Conservation (phyloP, 2,888 invertebrate species). For the Deilephila porcellus region DNA sequence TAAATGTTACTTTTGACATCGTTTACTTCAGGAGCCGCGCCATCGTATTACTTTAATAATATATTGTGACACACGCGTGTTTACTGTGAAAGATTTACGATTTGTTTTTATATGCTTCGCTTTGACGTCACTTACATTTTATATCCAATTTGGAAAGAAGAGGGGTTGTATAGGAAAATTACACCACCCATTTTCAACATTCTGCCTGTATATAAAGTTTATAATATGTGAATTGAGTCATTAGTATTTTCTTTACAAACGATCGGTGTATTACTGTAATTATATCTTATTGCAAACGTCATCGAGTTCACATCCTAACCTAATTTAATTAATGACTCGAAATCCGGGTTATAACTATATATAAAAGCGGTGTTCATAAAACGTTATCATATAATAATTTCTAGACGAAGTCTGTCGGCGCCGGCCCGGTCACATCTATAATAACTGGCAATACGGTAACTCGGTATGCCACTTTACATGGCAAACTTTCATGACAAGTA, state of each 20-base stretch:
- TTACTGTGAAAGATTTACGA: not conserved
- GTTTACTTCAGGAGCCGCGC: not conserved
- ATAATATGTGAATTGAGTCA: no score
- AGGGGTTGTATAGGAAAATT: no score
- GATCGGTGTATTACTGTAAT: no score
- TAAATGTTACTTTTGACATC: constrained; percentile 15
- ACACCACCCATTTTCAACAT: no score
- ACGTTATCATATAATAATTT: constrained; percentile 16
- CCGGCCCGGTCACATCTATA: not conserved
- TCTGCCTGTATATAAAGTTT: no score
- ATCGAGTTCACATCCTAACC: not conserved
- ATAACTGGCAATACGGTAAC: not conserved
- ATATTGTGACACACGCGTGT: not conserved
- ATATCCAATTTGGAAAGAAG: no score
- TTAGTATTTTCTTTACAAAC: no score
- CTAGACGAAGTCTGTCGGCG: not conserved
- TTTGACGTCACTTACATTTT: no score
- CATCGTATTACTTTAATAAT: not conserved
- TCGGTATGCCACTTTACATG: not conserved
- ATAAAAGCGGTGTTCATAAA: constrained; percentile 19
- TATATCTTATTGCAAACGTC: not conserved
- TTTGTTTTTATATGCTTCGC: not conserved
- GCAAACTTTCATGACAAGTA: constrained; percentile 1
- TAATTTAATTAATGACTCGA: not conserved
- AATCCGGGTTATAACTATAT: constrained; percentile 12